A percentile compares a stretch with the other conserved stretches of the same genome.
phyloP scores from a whole-genome alignment of 2,113 vertebrate genomes.

The Passer montanus region DNA sequence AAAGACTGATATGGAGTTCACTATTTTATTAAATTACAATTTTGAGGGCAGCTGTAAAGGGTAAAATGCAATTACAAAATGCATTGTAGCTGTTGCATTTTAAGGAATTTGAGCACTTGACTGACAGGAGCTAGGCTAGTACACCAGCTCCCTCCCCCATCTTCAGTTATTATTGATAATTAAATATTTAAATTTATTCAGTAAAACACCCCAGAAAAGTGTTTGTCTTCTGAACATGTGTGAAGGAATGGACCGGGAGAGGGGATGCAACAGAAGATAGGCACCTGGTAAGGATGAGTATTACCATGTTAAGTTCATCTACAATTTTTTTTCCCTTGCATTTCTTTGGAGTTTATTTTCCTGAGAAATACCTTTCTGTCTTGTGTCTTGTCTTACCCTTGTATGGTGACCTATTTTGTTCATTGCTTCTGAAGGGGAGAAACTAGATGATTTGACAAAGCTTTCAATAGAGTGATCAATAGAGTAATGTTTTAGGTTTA shows the following conservation, averaged over 20 bases:
- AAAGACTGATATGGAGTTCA: constrained; percentile 47
- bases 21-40: constrained; percentile 62
- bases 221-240: constrained; percentile 16
- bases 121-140: constrained; percentile 52
- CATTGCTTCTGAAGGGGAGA: constrained; percentile 66
- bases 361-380: neutral
- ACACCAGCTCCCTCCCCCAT: neutral
- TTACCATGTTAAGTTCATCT: constrained; percentile 34
- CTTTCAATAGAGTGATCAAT: constrained; percentile 71
- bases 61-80: constrained; percentile 67
- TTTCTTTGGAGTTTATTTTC: constrained; percentile 51
- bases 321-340: neutral
- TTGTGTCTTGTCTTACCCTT: constrained; percentile 15
- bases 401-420: constrained; percentile 71
- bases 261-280: neutral
- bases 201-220: neutral
- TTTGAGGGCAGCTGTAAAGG: constrained; percentile 62
- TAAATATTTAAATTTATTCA: constrained; percentile 61
- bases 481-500: constrained; percentile 68
- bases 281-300: constrained; percentile 17
- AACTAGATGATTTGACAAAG: constrained; percentile 70
- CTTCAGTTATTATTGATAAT: constrained; percentile 54
- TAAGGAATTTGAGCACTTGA: constrained; percentile 65
- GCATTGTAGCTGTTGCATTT: constrained; percentile 65
- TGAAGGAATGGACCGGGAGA: neutral